Evolutionary conservation across 2,113 vertebrate species (phyloP), one percentile per base, ranked within the genome.

Genomic region (Takifugu bimaculatus): DNA sequence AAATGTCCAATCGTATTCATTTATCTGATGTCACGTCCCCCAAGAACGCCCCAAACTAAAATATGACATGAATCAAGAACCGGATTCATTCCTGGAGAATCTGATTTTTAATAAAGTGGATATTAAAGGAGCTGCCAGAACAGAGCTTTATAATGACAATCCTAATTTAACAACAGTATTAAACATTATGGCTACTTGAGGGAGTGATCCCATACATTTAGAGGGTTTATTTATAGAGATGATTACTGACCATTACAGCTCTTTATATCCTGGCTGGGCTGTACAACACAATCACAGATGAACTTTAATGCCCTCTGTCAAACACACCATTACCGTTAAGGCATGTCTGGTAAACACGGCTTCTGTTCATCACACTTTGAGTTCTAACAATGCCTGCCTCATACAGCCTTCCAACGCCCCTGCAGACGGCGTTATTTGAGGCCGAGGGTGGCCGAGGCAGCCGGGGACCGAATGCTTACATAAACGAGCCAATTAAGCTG

Each of bases 401-500:
- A 71, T 71, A 39, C 53, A 62, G 68, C 63, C 64, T 35, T 68
- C 68, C 75, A 70, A 72, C 61, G 20, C 74, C 76, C 68, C 72
- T 56, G 68, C 44, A 68, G 74, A 73, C 72, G 45, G 49, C 60
- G 54, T 66, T 55, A 54, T 65, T 61, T 74, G 63, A 75, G 75
- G 66, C 56, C 28, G 48, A 70, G 64, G 60, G 69, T 71, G 78
- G 56, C 57, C 53, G 58, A 79, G 61, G 70, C 68, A 59, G 65
- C 51, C 57, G 57, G 69, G 66, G 77, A 75, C 71, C 26, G 13
- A 69, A 57, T 66, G 74, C 75, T 83, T 81, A 73, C 70, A 76
- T 68, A 85, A 88, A 85, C 74, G 65, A 81, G 82, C 75, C 82
- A 85, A 88, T 83, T 86, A 79, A 81, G 79, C 64, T 62, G 67